A percentile compares a stretch with the other conserved stretches of the same genome.
These are phyloP conservation scores for Euleptes europaea DNA, from an alignment of 2,113 vertebrate genomes.

Conservation along the genomic window DNA sequence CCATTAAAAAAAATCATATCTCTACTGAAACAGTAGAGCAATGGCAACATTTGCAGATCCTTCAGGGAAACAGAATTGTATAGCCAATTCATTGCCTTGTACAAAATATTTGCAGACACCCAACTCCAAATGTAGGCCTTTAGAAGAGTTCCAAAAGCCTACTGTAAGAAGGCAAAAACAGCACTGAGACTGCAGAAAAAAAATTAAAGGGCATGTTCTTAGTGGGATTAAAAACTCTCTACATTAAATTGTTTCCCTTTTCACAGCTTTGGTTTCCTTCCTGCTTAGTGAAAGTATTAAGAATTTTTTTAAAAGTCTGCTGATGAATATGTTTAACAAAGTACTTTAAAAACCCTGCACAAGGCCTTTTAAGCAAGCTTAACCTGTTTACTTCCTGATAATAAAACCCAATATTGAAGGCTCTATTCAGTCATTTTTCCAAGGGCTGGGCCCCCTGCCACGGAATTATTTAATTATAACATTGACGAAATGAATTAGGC, in stretches of 20 bases:
- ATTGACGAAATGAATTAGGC: constrained; percentile 54
- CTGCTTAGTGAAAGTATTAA: constrained; percentile 42
- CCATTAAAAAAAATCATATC: neutral
- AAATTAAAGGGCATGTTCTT: constrained; percentile 8
- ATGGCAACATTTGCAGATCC: neutral
- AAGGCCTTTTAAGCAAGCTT: constrained; percentile 65
- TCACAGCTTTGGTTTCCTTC: neutral
- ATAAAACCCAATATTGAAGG: constrained; percentile 54
- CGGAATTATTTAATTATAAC: constrained; percentile 63
- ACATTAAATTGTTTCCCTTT: constrained; percentile 22
- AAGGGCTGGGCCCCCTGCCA: constrained; percentile 64
- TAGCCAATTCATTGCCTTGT: neutral
- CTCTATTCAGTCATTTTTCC: constrained; percentile 54
- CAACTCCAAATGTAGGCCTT: too few species aligned
- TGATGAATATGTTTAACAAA: constrained; percentile 68
- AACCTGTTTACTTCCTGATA: constrained; percentile 72
- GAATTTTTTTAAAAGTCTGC: constrained; percentile 13
- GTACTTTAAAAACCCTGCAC: constrained; percentile 68
- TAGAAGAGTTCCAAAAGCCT: neutral
- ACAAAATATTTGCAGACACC: neutral
- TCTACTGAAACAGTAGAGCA: neutral
- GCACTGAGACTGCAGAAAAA: constrained; percentile 15
- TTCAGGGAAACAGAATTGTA: neutral
- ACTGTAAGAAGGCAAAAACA: neutral
- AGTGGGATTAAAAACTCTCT: constrained; percentile 14